phyloP scores from a whole-genome alignment of 2,113 vertebrate species.

The Nothocercus nigrocapillus region DNA sequence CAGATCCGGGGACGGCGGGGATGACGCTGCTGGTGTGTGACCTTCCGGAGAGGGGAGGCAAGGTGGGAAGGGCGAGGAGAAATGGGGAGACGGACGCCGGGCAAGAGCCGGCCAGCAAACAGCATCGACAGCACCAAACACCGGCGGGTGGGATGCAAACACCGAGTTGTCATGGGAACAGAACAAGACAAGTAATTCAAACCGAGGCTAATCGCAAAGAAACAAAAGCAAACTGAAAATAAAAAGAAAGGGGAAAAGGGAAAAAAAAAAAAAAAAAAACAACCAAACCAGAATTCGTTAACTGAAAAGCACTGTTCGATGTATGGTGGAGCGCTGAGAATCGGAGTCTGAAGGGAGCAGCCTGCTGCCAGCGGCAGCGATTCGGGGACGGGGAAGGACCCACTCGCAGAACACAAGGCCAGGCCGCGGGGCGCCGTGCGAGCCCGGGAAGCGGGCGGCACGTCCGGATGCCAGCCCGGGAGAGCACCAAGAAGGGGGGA shows the following conservation, averaged over 20 bases:
- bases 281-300: conserved; percentile 34
- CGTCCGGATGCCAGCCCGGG: neutral
- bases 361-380: neutral
- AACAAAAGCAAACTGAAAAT: conserved; percentile 66
- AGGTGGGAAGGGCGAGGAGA: conserved; percentile 72
- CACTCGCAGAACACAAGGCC: conserved; percentile 76
- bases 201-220: conserved; percentile 75
- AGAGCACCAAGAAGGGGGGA: accelerated
- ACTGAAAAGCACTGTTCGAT: conserved; percentile 66
- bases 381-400: neutral
- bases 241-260: neutral
- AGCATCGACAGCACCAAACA: conserved; percentile 77
- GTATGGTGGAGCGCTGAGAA: conserved; percentile 75
- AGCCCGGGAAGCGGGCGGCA: neutral
- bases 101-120: conserved; percentile 69
- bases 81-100: conserved; percentile 64
- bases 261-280: neutral
- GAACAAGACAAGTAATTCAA: conserved; percentile 83
- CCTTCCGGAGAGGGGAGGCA: conserved; percentile 56
- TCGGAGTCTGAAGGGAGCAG: conserved; percentile 80
- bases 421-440: neutral
- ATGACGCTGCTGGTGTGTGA: conserved; percentile 24
- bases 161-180: conserved; percentile 82
- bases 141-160: conserved; percentile 73
- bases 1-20: conserved; percentile 49